phyloP scores from a whole-genome alignment of 2,113 vertebrate species.

The Azemiops feae region DNA sequence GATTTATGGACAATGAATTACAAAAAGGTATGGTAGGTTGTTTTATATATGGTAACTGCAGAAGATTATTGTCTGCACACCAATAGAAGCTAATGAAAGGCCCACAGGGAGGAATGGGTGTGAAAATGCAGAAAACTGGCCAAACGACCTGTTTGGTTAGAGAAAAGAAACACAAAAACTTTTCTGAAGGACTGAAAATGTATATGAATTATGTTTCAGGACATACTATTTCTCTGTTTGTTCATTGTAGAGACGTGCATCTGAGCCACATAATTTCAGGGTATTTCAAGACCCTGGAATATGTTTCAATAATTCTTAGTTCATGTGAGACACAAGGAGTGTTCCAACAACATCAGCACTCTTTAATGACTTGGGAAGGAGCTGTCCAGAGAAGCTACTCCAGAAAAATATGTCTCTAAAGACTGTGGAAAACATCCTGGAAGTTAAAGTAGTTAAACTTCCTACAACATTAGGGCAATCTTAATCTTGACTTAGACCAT shows the following conservation, averaged over 20 bases:
- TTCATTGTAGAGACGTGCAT: background rate
- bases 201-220: background rate
- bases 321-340: background rate
- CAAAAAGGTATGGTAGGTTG: background rate
- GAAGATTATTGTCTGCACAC: too few relatives aligned
- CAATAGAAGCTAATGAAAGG: too few relatives aligned
- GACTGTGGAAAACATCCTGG: background rate
- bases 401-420: background rate
- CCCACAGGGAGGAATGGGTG: too few relatives aligned
- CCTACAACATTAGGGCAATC: background rate
- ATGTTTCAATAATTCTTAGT: background rate
- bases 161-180: too few relatives aligned
- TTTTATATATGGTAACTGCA: too few relatives aligned
- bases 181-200: background rate
- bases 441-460: background rate
- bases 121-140: too few relatives aligned
- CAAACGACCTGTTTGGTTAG: too few relatives aligned
- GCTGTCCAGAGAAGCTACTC: background rate
- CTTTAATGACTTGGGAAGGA: background rate
- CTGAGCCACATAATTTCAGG: background rate
- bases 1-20: background rate
- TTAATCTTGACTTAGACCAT: background rate
- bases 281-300: background rate
- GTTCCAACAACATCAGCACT: conserved; percentile 6
- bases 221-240: background rate